Conservation (phyloP, 2,888 invertebrate species). For the Pegoplata infirma region DNA sequence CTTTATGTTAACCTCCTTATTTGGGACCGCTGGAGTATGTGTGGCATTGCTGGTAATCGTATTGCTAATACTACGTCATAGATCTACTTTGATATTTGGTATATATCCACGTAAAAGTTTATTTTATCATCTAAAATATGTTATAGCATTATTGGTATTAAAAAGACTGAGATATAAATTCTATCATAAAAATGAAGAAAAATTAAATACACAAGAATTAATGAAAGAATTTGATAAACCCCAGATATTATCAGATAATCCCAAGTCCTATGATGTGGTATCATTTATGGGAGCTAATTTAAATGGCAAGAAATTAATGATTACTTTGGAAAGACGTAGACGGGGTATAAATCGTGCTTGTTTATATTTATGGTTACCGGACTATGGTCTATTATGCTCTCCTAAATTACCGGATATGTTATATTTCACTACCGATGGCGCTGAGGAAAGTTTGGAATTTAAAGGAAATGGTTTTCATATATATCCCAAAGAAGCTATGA, state of each 20-base stretch:
- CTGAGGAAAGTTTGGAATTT: conserved; percentile 79
- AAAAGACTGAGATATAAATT: conserved; percentile 75
- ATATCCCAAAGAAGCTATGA: conserved; percentile 85
- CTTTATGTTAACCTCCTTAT: conserved; percentile 9
- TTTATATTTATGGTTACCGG: conserved; percentile 84
- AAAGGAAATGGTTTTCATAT: conserved; percentile 85
- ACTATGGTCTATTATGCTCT: conserved; percentile 84
- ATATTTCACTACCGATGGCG: conserved; percentile 78
- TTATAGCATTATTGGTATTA: conserved; percentile 78
- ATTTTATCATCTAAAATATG: conserved; percentile 80
- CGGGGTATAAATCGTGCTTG: conserved; percentile 84
- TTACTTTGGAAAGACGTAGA: conserved; percentile 84
- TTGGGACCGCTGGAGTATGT: conserved; percentile 62
- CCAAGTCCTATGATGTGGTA: conserved; percentile 85
- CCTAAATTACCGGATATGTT: conserved; percentile 85
- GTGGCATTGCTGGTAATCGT: conserved; percentile 64
- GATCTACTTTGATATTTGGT: conserved; percentile 78
- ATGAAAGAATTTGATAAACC: conserved; percentile 79
- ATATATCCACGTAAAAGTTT: conserved; percentile 80
- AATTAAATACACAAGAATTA: conserved; percentile 66
- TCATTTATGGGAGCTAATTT: conserved; percentile 85
- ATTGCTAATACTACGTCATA: conserved; percentile 69
- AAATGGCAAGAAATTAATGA: conserved; percentile 83
- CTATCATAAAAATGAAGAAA: conserved; percentile 70
- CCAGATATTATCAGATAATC: conserved; percentile 79